A percentile compares a stretch with the other conserved stretches of the same genome.
Conservation (phyloP, 2,113 vertebrate species). For the Cercopithecus mona region DNA sequence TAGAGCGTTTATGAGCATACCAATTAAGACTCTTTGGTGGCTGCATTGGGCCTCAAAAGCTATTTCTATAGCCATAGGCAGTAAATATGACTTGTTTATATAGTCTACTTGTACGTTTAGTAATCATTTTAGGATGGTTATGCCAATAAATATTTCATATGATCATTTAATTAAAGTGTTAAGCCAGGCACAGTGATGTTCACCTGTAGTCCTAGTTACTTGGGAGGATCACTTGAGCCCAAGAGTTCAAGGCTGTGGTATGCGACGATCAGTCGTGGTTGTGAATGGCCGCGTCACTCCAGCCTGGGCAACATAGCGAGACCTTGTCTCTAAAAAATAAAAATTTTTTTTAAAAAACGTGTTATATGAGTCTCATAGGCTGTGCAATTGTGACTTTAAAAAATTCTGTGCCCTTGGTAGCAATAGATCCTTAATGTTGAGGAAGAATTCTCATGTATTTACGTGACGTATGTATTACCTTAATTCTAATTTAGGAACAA, state of each 20-base stretch:
- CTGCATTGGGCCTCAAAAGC: not conserved
- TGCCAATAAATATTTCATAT: constrained; percentile 14
- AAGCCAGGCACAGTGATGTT: not conserved
- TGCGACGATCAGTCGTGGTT: not conserved
- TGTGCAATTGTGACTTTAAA: not conserved
- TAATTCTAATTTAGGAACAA: constrained; percentile 35
- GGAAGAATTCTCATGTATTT: constrained; percentile 32
- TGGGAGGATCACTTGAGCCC: not conserved
- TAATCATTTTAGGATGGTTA: constrained; percentile 27
- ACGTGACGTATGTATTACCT: not conserved
- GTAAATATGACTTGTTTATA: not conserved
- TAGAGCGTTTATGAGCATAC: not conserved
- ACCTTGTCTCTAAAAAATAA: not conserved
- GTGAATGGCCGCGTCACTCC: not conserved
- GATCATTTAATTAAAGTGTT: constrained; percentile 26
- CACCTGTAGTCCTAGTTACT: not conserved
- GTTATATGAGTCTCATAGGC: not conserved
- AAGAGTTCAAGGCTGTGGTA: not conserved
- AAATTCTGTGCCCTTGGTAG: not conserved
- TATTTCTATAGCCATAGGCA: not conserved
- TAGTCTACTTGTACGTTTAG: constrained; percentile 4
- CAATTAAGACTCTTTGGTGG: not conserved
- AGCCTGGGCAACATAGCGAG: not conserved
- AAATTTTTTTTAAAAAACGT: not conserved
- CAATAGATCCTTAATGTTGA: constrained; percentile 4